Percentiles rank a stretch among this genome's conserved stretches.
Conservation (phyloP, 2,888 invertebrate genomes). For the Drosophila suboccidentalis region DNA sequence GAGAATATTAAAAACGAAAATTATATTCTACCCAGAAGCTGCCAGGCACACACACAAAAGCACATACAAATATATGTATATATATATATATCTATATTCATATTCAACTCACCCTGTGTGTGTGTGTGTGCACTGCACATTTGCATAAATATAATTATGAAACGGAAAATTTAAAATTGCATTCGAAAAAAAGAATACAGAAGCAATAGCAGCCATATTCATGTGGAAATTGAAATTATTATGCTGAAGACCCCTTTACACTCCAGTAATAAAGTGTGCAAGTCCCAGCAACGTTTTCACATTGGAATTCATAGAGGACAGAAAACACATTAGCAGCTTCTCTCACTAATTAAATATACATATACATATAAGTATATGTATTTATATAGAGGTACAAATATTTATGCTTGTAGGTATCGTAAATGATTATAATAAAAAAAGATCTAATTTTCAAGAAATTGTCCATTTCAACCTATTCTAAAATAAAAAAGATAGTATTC, state of each 20-base stretch:
- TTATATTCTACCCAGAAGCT: conserved; percentile 75
- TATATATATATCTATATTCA: conserved; percentile 43
- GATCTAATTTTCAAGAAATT: no score
- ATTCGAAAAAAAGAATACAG: conserved; percentile 44
- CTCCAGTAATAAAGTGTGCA: conserved; percentile 35
- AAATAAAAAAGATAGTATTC: no score
- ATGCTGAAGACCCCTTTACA: conserved; percentile 42
- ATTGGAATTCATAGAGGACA: conserved; percentile 28
- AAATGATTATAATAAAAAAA: no score
- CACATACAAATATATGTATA: not conserved
- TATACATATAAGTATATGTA: not conserved
- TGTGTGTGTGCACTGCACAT: conserved; percentile 52
- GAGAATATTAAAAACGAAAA: conserved; percentile 83
- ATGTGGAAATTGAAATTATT: conserved; percentile 70
- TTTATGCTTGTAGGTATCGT: not conserved
- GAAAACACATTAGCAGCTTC: conserved; percentile 1
- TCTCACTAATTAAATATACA: not conserved
- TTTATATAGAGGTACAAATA: no score
- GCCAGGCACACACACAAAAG: conserved; percentile 19
- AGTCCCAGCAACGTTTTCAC: not conserved
- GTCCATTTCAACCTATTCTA: no score
- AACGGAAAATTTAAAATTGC: conserved; percentile 73
- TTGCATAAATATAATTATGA: conserved; percentile 83
- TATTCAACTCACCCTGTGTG: conserved; percentile 35
- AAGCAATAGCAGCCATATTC: conserved; percentile 46